Evolutionary conservation across 2,113 vertebrate genomes (phyloP).

Genomic region (Heloderma charlesbogerti): DNA sequence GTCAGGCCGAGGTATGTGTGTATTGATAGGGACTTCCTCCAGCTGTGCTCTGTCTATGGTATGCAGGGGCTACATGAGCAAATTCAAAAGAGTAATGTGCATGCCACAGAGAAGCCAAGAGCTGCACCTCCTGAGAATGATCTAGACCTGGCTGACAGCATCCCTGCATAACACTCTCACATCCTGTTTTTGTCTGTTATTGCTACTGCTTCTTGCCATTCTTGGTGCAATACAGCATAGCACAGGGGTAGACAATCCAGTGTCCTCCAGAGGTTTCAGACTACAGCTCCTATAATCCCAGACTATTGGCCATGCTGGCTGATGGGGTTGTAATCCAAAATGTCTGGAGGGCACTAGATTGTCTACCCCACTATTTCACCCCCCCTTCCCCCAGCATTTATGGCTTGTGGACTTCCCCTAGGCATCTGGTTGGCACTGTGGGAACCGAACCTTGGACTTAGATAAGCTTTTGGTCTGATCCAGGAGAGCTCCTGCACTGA

Average conservation of each 20-base stretch:
- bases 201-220: neutral
- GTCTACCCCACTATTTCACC: no score
- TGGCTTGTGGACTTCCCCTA: neutral
- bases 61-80: neutral
- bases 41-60: neutral
- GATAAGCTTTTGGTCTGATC: neutral
- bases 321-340: no score
- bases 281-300: no score
- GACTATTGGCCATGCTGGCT: no score
- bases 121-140: neutral
- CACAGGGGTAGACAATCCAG: neutral
- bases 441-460: neutral
- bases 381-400: no score
- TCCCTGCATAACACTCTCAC: neutral
- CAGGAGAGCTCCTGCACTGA: neutral
- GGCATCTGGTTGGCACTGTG: neutral
- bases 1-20: neutral
- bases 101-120: neutral
- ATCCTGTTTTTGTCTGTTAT: neutral
- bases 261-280: no score
- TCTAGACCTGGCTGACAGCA: neutral
- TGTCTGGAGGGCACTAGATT: no score
- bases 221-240: neutral
- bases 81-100: neutral
- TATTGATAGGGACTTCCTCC: neutral